Evolutionary conservation across 2,888 invertebrate genomes (phyloP), one percentile per base, ranked within the genome.

Genomic region (Parnassius glacialis): DNA sequence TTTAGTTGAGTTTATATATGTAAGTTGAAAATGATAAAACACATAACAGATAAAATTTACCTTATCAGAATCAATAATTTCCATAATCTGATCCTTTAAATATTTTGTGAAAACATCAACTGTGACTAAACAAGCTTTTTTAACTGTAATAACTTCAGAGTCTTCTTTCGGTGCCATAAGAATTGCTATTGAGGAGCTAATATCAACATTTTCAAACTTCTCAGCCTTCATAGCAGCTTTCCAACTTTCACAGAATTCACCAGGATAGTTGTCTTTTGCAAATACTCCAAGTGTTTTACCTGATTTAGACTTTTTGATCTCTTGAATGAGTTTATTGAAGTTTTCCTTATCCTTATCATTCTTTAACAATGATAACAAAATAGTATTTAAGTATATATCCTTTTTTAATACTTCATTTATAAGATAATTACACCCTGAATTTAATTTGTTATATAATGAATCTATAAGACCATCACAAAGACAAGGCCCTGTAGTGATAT

Each of bases 31-130:
- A 7, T 5, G 34, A 43, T 11, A 11, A 43, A 43, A 11, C 10
- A 43, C 9, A 43, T 43, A 43, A 10, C 9, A 43, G 11, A 47
- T 45, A 45, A 64, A 57, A 64, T 64, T 79, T 83, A 95, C 96
- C 92, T 96, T 98, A 82, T 99, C 99, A 5, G 97, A 96, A 93
- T 99, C 99, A 79, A 99, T 98, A 71, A 99, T 97, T 84, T 98
- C 98, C 96, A 99, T 98, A 69, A 99, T 97, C 87, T 99, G 98
- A 85, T 98, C 98, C 84, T 98, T 97, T 51, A 99, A 93, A 87
- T 97, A 98, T 84, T 99, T 99, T 56, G 96, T 97, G 84, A 98
- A 99, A 12, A 99, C 95, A 88, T 99, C 98, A 61, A 97, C 96
- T 10, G 98, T 97, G 11, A 98, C 97, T 80, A 96, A 91, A 72